phyloP scores from a whole-genome alignment of 2,113 vertebrate genomes.

The Polyodon spathula region DNA sequence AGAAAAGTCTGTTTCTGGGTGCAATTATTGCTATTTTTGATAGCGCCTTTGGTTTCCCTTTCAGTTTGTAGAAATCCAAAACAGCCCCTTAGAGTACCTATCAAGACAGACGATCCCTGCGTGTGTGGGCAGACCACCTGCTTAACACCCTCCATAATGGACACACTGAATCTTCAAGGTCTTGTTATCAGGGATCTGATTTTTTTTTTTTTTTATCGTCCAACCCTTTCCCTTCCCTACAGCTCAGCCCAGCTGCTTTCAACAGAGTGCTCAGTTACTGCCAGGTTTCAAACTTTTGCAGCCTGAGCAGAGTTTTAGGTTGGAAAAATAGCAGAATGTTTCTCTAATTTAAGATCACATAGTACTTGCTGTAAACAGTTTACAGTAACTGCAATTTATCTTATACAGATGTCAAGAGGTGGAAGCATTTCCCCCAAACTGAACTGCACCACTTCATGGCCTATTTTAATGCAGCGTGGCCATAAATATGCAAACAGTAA shows the following conservation, averaged over 20 bases:
- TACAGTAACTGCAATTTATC: not conserved
- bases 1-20: not conserved
- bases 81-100: slow-evolving; percentile 13
- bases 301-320: too few relatives aligned
- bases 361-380: too few relatives aligned
- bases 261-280: too few relatives aligned
- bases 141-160: slow-evolving; percentile 6
- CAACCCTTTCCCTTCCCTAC: slow-evolving; percentile 22
- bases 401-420: slow-evolving; percentile 1
- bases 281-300: too few relatives aligned
- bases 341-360: too few relatives aligned
- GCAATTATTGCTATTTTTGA: slow-evolving; percentile 8
- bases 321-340: too few relatives aligned
- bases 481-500: slow-evolving; percentile 2
- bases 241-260: slow-evolving; percentile 16
- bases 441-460: not conserved
- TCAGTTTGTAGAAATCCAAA: slow-evolving; percentile 21
- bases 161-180: slow-evolving; percentile 20
- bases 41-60: slow-evolving; percentile 19
- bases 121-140: slow-evolving; percentile 37
- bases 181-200: slow-evolving; percentile 20
- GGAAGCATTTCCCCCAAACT: not conserved
- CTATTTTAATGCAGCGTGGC: not conserved
- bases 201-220: slow-evolving; percentile 35
- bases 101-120: slow-evolving; percentile 20